Evolutionary conservation across 2,113 vertebrate species (phyloP), one percentile per base, ranked within the genome.

Genomic region (Pterocles burchelli): DNA sequence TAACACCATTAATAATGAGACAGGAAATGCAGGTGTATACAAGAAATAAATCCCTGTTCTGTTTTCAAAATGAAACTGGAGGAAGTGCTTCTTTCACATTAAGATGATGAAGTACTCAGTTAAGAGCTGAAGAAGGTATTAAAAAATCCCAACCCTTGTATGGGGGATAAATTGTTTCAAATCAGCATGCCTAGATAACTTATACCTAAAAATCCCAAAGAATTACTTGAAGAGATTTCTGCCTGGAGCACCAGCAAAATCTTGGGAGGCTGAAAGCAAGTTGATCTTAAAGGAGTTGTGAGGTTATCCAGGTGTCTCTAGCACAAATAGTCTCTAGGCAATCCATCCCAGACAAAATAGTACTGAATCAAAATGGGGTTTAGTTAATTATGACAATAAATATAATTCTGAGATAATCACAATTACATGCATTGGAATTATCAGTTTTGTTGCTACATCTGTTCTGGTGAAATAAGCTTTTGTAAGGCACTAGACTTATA

Each of bases 1-100:
- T 86, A 93, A 71, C 67, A 45, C 29, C 48, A 81, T 90, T 81
- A 87, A 84, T 90, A 90, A 93, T 71, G 68, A 92, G 92, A 66
- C 36, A 75, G 73, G 65, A 93, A 95, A 92, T 84, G 51, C 43
- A 89, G 33, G 25, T 77, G 34, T 43, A 33, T 41, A 71, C n/a
- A 63, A 70, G 51, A 92, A 92, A 93, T 41, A 93, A 94, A 84
- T 77, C 63, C 55, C 34, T 71, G 26, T 25, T 93, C 89, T 89
- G 49, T 59, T 89, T 90, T 81, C 12, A 13, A 89, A 92, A 95
- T 84, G 24, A 89, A 87, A 70, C 68, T 41, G 59, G 65, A 92
- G 48, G 61, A 92, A 76, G 29, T 74, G 22, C 7, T 79, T 87
- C 41, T 90, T 92, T 84, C 76, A 16, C 5, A 34, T 16, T 78